These are phyloP conservation scores for Chamaea fasciata DNA, from an alignment of 2,113 vertebrate genomes.

Conservation along the genomic window DNA sequence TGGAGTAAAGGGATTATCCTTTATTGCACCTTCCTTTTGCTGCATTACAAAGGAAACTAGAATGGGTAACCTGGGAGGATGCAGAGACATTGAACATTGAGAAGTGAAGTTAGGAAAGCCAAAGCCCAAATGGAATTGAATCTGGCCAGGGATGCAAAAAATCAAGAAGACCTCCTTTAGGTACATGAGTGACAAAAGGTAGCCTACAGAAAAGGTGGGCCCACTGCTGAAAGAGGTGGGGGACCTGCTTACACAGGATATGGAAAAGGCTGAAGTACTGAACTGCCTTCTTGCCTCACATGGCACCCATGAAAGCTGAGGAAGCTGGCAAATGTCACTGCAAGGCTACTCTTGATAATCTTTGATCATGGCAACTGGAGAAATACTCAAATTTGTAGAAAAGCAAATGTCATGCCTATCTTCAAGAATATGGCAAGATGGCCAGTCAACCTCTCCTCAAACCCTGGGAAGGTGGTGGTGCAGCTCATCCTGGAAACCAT, in stretches of 20 bases:
- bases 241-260: not conserved
- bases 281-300: not conserved
- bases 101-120: not conserved
- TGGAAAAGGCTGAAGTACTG: not conserved
- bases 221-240: not conserved
- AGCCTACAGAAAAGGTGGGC: not conserved
- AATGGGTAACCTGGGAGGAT: not conserved
- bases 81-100: not conserved
- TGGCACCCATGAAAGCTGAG: not conserved
- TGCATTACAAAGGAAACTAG: not conserved
- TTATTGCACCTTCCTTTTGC: not conserved
- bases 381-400: not conserved
- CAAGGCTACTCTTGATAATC: not conserved
- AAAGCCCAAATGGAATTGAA: not conserved
- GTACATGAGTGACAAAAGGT: not conserved
- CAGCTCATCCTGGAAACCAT: not conserved
- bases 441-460: rapidly evolving
- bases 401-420: not conserved
- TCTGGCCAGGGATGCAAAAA: not conserved
- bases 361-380: not conserved
- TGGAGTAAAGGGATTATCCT: not conserved
- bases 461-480: not conserved
- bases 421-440: not conserved
- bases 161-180: not conserved
- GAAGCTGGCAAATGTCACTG: not conserved